Evolutionary conservation across 2,888 invertebrate genomes (phyloP), one percentile per base, ranked within the genome.

Genomic region (Bhutanitis thaidina): DNA sequence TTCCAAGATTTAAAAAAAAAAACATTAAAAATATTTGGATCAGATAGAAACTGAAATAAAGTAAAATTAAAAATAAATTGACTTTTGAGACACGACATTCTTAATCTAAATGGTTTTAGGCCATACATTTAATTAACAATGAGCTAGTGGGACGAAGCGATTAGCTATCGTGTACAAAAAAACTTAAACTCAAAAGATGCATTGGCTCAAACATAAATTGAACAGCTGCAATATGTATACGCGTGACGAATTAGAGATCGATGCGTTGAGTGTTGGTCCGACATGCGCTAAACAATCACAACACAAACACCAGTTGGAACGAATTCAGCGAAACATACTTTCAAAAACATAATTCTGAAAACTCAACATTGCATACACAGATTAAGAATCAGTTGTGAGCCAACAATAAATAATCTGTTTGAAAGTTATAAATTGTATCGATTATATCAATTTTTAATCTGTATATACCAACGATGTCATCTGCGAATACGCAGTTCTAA

Each of bases 41-140:
- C 20, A 40, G 36, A 40, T 44, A 46, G 45, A 46, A 51, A 36
- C 41, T 50, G 35, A 45, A n/a, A 12, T 9, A 1, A 14, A 32
- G 13, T 13, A 30, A 44, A 32, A 39, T 50, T 49, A 46, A 52
- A 43, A 46, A 14, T 37, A 47, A 47, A 12, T 52, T 43, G 43
- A 52, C 47, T 43, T 52, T 52, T 52, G 47, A 43, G 52, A 47
- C 47, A 46, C 35, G 36, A 45, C 40, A 36, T 25, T 9, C 45
- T 51, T 51, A 8, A 41, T 37, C 45, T 46, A 51, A 45, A 36
- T 30, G 29, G 52, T 27, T 38, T 52, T 47, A 52, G 52, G 52
- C 52, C 52, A 43, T 38, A 30, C 34, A 34, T 12, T 34, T 12
- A 14, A 13, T 44, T 27, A 41, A 35, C 20, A 45, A 43, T 34